Base-by-base conservation (phyloP, 2,797 vertebrate genomes). In the Leptatherina wallacei region DNA sequence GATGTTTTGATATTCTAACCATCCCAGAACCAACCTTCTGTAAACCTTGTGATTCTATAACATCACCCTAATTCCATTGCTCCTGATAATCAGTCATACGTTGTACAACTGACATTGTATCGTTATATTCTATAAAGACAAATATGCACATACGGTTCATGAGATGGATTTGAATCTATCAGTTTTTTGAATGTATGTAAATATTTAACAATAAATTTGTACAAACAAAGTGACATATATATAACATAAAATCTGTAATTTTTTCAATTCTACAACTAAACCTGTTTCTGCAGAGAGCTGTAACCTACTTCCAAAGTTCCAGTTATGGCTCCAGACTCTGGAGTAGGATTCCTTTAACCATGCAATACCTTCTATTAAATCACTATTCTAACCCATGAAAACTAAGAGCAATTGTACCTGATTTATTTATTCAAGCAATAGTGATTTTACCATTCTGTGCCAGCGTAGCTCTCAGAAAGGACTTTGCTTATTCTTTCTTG, bases 371-470 rank as follows among this genome's bases (percentile, higher is more conserved):
- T 27, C 49, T 52, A 49, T 24, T 52, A 52, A 52, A 52, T 27
- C 49, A 52, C 49, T 13, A 52, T 52, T n/a, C 44, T 52, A 52
- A 27, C 22, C 49, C 1, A 64, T 71, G 27, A 69, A 54, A 18
- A 33, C 7, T 20, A 35, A 56, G 10, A 61, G 35, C 67, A 12
- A 8, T 27, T 56, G 6, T 44, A 57, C 57, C 13, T 51, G 30
- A 33, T 13, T 52, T 47, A n/a, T 49, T 49, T 49, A 49, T 49
- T 49, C n/a, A 3, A 49, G 44, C 22, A 49, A 22, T 22, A 22
- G n/a, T 27, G 35, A 22, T 49, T 51, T 54, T 52, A 0, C 29
- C 4, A 54, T n/a, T 69, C 20, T 75, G 47, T 29, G 7, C 47
- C 38, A 59, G n/a, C 1, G 0, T n/a, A 60, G 32, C 13, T 67